Conservation (phyloP, 2,797 vertebrate genomes). For the Lepus townsendii region DNA sequence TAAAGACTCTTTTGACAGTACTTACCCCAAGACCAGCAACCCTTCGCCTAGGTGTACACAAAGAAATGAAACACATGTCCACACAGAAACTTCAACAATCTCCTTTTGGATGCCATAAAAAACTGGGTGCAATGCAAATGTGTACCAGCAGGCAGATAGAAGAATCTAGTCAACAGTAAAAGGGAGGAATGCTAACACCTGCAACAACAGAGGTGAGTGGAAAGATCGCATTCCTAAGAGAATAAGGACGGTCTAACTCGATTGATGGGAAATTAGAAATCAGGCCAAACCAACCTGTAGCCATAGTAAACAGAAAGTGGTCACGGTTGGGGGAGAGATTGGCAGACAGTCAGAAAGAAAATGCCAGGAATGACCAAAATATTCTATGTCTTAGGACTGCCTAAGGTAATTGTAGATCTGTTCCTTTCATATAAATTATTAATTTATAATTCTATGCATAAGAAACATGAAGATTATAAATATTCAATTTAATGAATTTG, state of each 20-base stretch:
- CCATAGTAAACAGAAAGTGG: slow-evolving; percentile 26
- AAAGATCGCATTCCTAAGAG: background rate
- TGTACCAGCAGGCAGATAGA: slow-evolving; percentile 2
- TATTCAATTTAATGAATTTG: slow-evolving; percentile 52
- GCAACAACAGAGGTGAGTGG: background rate
- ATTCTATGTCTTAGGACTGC: background rate
- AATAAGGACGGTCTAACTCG: background rate
- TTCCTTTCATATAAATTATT: slow-evolving; percentile 14
- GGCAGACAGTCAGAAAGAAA: background rate
- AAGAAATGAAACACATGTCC: background rate
- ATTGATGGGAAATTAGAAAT: background rate
- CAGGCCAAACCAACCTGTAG: background rate
- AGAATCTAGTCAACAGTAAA: background rate
- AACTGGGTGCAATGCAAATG: background rate
- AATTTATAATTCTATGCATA: slow-evolving; percentile 7
- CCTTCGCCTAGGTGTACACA: background rate
- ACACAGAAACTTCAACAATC: background rate
- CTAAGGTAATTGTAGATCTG: slow-evolving; percentile 30
- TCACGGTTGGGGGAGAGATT: background rate
- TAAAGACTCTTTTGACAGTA: background rate
- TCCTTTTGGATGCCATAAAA: background rate
- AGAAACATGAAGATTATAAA: slow-evolving; percentile 14
- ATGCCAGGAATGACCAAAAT: background rate
- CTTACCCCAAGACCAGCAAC: background rate
- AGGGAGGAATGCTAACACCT: background rate